Conservation (phyloP, 2,888 invertebrate species). For the Sarcophaga rosellei region DNA sequence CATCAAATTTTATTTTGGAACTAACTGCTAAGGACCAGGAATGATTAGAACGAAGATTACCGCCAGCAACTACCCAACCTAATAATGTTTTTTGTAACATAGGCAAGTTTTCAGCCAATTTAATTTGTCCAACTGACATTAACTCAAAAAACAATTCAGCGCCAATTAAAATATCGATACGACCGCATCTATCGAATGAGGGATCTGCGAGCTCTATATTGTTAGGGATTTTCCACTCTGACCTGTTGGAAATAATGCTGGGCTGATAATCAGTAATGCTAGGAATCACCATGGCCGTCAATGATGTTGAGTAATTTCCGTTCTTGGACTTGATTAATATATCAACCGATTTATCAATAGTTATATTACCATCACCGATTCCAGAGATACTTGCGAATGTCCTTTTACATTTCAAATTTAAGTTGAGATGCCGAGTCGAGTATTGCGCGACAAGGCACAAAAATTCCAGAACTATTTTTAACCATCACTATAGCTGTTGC, state of each 20-base stretch:
- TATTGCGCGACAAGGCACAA: not conserved
- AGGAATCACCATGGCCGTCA: constrained; percentile 51
- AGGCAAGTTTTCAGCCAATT: constrained; percentile 46
- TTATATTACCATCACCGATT: constrained; percentile 37
- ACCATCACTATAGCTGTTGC: not conserved
- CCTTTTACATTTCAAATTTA: too few relatives aligned
- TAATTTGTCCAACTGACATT: not conserved
- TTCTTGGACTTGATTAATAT: constrained; percentile 14
- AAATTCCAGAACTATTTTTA: not conserved
- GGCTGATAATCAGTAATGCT: constrained; percentile 53
- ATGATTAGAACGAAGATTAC: not conserved
- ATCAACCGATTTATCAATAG: constrained; percentile 24
- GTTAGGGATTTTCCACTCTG: constrained; percentile 56
- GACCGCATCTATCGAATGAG: constrained; percentile 41
- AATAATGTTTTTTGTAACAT: not conserved
- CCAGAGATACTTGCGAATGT: constrained; percentile 37
- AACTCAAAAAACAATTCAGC: constrained; percentile 62
- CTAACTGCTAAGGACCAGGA: not conserved
- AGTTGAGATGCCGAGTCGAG: not conserved
- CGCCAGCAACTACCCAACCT: not conserved
- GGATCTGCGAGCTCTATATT: constrained; percentile 54
- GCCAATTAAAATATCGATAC: constrained; percentile 41
- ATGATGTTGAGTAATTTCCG: constrained; percentile 12
- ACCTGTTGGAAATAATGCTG: constrained; percentile 33
- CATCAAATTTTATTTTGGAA: too few relatives aligned